These are phyloP conservation scores for Varanus komodoensis DNA, from an alignment of 2,113 vertebrate species.

Conservation along the genomic window DNA sequence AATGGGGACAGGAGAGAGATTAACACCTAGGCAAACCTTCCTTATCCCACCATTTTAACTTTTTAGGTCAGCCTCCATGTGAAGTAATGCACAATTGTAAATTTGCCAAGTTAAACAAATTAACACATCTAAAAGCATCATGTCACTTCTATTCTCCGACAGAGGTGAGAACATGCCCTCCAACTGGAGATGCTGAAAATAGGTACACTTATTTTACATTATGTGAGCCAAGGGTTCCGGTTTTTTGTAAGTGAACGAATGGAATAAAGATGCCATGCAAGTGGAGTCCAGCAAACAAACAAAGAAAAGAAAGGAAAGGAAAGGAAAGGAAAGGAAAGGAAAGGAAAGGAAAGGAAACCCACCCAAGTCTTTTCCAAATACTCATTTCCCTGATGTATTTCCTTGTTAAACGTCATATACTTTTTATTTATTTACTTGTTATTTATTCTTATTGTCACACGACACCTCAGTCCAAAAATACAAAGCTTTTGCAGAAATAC, in stretches of 20 bases:
- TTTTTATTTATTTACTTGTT: neutral
- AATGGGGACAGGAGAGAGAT: neutral
- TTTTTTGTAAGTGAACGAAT: neutral
- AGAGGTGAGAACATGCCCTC: constrained; percentile 5
- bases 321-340: too few relatives aligned
- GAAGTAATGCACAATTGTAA: constrained; percentile 1
- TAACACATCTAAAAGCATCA: constrained; percentile 14
- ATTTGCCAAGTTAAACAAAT: constrained; percentile 17
- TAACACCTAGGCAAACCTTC: neutral
- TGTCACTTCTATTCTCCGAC: neutral
- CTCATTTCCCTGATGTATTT: neutral
- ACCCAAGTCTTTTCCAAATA: neutral
- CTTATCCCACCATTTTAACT: neutral
- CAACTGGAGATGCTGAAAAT: constrained; percentile 13
- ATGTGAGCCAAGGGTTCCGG: neutral
- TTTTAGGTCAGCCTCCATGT: neutral
- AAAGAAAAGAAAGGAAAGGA: too few relatives aligned
- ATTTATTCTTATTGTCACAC: neutral
- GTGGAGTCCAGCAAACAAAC: neutral
- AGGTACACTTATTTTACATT: constrained; percentile 5
- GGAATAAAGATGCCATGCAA: neutral
- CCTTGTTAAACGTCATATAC: neutral
- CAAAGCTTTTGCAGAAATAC: neutral
- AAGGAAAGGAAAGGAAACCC: too few relatives aligned
- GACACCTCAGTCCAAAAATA: neutral